Base-by-base conservation (phyloP, 2,797 vertebrate genomes). In the Myiotriccus ornatus region DNA sequence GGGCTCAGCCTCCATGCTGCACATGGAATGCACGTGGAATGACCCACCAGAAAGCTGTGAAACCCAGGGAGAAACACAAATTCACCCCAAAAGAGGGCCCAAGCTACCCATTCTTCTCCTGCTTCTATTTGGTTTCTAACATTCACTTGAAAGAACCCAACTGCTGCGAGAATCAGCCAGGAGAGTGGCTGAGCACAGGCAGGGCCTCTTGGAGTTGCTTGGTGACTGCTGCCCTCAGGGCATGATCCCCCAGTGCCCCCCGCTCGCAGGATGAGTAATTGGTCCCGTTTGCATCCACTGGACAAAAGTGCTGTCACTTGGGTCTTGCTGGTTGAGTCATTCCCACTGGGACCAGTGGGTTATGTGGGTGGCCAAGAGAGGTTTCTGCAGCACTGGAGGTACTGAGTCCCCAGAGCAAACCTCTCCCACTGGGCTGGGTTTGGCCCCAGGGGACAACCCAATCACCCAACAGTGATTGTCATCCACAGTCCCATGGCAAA, bases 81-180 rank as follows among this genome's bases (percentile, higher is more conserved):
- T 64, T 34, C 37, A 43, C 7, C 30, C 28, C 23, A 1, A 34
- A 47, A 12, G 8, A 35, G 35, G 44, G 43, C 15, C 34, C 27
- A 17, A 67, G 9, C 24, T 55, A 2, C 30, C 17, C 0, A 1
- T 55, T 65, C 28, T 57, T 59, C 56, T 68, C 0, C 0, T 43
- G 30, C 20, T 65, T 22, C 35, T 57, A 7, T 52, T 55, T 21
- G 1, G 1, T 56, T 78, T 71, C 35, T 53, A 37, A 10, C 17
- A 3, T 2, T 12, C 14, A 14, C 59, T 43, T n/a, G 32, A 8
- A 65, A 49, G 68, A 71, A 76, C 50, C 24, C 10, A 7, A 3
- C 32, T 34, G 67, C 80, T 35, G 69, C 49, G 65, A 21, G 39
- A 15, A 25, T 8, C 2, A 0, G 6, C 49, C 49, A 3, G 41